These are phyloP conservation scores for Camelus dromedarius DNA, from an alignment of 2,113 vertebrate genomes.

Conservation along the genomic window DNA sequence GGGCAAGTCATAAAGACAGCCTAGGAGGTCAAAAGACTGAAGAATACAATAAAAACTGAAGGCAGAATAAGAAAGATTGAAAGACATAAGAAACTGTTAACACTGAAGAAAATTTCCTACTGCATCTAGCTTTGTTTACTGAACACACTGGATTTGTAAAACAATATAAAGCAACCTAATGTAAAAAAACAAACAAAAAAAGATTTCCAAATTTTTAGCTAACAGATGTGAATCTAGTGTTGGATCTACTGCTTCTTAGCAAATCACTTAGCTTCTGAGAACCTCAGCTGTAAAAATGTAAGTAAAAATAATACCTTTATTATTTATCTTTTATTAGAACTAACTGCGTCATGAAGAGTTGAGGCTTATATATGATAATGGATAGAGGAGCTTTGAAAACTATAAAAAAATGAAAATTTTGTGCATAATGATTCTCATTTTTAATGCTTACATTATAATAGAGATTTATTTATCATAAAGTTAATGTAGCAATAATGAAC, in stretches of 20 bases:
- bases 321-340: constrained; percentile 25
- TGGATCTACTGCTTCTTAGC: neutral
- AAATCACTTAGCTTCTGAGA: neutral
- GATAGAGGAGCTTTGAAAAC: constrained; percentile 31
- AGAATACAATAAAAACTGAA: neutral
- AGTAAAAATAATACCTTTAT: neutral
- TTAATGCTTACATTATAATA: constrained; percentile 38
- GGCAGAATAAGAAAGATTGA: neutral
- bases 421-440: constrained; percentile 5
- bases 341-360: constrained; percentile 16
- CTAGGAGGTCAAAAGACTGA: neutral
- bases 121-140: neutral
- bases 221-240: neutral
- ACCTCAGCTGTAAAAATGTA: neutral
- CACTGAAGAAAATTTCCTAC: neutral
- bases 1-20: neutral
- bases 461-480: constrained; percentile 53
- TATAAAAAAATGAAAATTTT: neutral
- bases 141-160: constrained; percentile 37
- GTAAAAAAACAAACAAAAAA: neutral
- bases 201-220: neutral
- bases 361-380: neutral
- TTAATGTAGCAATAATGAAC: neutral
- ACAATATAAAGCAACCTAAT: constrained; percentile 1
- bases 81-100: neutral